Conservation (phyloP, 2,888 invertebrate species). For the Philhelius pedissequus region DNA sequence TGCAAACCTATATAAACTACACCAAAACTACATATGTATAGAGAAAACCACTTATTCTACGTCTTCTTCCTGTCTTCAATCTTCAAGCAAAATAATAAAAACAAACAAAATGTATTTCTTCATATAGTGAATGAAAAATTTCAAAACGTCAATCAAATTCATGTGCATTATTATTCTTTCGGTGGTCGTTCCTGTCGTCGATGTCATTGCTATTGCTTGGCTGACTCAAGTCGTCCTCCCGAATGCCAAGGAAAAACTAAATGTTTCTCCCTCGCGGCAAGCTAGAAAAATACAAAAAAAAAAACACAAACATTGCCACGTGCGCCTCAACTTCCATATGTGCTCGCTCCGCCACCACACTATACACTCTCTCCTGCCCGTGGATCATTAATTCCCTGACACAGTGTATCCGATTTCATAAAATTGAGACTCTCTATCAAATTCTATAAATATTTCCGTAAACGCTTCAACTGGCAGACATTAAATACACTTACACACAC, state of each 20-base stretch:
- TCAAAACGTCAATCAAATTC: constrained; percentile 65
- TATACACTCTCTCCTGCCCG: not conserved
- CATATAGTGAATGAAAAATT: constrained; percentile 49
- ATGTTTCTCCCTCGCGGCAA: constrained; percentile 48
- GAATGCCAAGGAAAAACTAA: constrained; percentile 9
- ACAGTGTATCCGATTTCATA: constrained; percentile 68
- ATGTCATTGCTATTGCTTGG: constrained; percentile 3
- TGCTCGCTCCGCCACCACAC: not conserved
- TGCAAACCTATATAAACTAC: constrained; percentile 27
- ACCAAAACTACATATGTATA: not conserved
- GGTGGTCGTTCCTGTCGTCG: constrained; percentile 55
- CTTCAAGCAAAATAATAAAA: not conserved
- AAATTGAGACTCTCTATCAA: constrained; percentile 66
- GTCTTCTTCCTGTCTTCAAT: constrained; percentile 35
- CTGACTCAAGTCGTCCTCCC: not conserved
- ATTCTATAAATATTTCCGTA: constrained; percentile 69
- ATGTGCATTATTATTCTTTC: constrained; percentile 63
- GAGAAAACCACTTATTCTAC: constrained; percentile 40
- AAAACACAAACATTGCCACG: constrained; percentile 65
- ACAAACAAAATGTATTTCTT: constrained; percentile 35
- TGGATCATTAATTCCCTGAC: constrained; percentile 67
- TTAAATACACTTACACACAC: constrained; percentile 41
- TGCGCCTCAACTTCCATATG: constrained; percentile 57
- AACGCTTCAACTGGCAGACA: constrained; percentile 52
- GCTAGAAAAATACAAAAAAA: not conserved